These are phyloP conservation scores for Chrysolina haemoptera DNA, from an alignment of 2,888 invertebrate species.

Conservation along the genomic window DNA sequence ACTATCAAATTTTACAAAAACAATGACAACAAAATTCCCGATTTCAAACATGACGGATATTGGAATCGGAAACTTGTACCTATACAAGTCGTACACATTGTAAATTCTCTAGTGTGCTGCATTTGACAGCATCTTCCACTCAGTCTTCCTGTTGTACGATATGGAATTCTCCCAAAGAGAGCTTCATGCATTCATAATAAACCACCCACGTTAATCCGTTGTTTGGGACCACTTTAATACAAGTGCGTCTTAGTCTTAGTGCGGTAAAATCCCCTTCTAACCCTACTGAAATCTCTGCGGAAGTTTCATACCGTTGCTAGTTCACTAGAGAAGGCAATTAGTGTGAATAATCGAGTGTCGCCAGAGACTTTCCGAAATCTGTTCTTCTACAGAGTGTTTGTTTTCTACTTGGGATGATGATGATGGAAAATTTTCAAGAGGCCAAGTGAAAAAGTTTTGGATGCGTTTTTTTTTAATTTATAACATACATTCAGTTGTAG, in stretches of 20 bases:
- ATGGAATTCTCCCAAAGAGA: conserved; percentile 43
- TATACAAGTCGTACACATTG: neutral
- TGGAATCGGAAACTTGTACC: neutral
- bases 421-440: neutral
- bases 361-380: conserved; percentile 3
- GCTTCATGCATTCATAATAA: conserved; percentile 52
- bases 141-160: conserved; percentile 19
- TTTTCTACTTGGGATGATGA: too few relatives aligned
- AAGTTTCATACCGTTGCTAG: conserved; percentile 32
- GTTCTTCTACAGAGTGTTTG: neutral
- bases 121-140: neutral
- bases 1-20: too few relatives aligned
- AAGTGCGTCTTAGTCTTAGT: conserved; percentile 39
- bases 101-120: neutral
- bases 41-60: neutral
- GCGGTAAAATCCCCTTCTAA: conserved; percentile 33
- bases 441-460: too few relatives aligned
- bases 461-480: too few relatives aligned
- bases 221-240: conserved; percentile 48
- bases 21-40: too few relatives aligned
- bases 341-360: conserved; percentile 52
- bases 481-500: too few relatives aligned
- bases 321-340: conserved; percentile 47
- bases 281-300: conserved; percentile 30
- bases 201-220: conserved; percentile 51